Evolutionary conservation across 2,888 invertebrate genomes (phyloP), one percentile per base, ranked within the genome.

Genomic region (Apodemia hepburni): DNA sequence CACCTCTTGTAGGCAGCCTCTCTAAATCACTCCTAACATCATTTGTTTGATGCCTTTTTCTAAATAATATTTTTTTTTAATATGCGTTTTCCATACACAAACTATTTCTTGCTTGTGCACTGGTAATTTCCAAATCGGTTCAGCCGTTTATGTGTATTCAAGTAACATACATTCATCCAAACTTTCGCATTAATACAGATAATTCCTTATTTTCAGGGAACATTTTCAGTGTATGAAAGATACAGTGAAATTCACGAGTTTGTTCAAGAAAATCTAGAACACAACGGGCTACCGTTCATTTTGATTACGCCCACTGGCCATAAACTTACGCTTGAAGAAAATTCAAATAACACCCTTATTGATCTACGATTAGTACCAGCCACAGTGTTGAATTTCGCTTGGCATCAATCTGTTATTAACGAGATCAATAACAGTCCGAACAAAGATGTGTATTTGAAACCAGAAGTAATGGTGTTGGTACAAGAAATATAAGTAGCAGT

Each of bases 341-440:
- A 96, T 70, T 92, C 93, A 49, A 94, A 95, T 51, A 94, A 94
- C 12, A 95, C 95, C 57, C 92, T 99, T 75, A 93, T 94, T 0
- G 96, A 98, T 75, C 92, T 96, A 60, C 93, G 95, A 71, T 89
- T 98, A 67, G 96, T 97, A 70, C 98, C 98, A 51, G 96, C 98
- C 4, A 94, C 95, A 54, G 92, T 97, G 73, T 89, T 98, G 61
- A 94, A 94, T 65, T 97, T 98, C 83, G 92, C 93, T 45, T 95
- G 94, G 93, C 94, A 95, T 73, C 75, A 86, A 0, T 88, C 89
- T 0, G 83, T 93, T 0, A 79, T 82, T 0, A 92, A 93, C 15
- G 87, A 93, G 62, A 89, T 93, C 9, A 82, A 80, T 49, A 89
- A 86, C 60, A 90, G 92, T 17, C 87, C 92, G 0, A 92, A 92